These are phyloP conservation scores for Micrastur ruficollis DNA, from an alignment of 2,797 vertebrate species.

Conservation along the genomic window DNA sequence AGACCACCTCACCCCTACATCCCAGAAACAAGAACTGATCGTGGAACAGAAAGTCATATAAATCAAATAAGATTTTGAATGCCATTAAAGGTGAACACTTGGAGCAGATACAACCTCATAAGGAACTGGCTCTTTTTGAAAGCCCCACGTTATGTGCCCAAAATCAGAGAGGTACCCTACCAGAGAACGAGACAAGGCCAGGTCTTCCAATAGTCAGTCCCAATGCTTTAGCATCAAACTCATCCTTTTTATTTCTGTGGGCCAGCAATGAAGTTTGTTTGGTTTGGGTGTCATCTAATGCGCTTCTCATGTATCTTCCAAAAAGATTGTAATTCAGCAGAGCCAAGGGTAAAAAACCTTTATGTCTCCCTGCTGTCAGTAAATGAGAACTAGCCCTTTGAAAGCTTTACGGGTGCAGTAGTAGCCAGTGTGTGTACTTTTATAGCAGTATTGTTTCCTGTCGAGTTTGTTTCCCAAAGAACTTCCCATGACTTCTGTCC, in stretches of 20 bases:
- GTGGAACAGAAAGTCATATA: background rate
- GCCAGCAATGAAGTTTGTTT: background rate
- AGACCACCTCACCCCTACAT: background rate
- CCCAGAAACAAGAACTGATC: background rate
- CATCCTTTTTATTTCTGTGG: background rate
- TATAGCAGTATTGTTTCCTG: background rate
- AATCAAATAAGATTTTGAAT: background rate
- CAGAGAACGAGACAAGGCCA: background rate
- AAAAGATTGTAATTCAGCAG: background rate
- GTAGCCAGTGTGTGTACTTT: background rate
- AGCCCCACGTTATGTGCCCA: no score
- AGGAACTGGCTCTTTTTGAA: background rate
- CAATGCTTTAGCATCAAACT: background rate
- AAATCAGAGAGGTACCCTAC: background rate
- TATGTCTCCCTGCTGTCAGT: background rate
- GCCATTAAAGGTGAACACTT: background rate
- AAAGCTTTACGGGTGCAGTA: background rate
- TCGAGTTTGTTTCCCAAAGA: background rate
- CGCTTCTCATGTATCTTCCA: background rate
- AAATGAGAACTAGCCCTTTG: background rate
- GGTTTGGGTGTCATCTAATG: background rate
- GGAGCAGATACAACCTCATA: background rate
- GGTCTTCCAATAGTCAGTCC: background rate
- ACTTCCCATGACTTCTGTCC: background rate
- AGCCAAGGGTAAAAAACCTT: background rate